A percentile compares a stretch with the other conserved stretches of the same genome.
Conservation (phyloP, 2,113 vertebrate genomes). For the Brachypodius melanocephalos region DNA sequence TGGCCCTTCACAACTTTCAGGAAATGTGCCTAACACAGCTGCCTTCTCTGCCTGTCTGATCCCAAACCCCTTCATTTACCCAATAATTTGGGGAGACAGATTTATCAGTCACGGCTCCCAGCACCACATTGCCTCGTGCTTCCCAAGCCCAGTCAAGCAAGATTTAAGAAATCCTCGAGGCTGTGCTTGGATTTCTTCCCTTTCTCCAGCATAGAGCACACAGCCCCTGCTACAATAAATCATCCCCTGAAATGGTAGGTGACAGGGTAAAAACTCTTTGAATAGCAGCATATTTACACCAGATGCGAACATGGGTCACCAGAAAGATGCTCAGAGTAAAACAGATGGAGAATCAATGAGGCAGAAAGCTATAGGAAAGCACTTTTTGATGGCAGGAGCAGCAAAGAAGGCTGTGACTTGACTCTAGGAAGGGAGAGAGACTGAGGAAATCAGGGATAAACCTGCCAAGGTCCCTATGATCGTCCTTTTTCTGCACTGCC, state of each 20-base stretch:
- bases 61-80: neutral
- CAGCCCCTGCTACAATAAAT: neutral
- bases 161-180: neutral
- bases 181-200: neutral
- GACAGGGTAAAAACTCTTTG: conserved; percentile 7
- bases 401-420: neutral
- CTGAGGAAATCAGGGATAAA: neutral
- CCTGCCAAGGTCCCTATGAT: neutral
- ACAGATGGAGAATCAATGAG: conserved; percentile 61
- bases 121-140: neutral
- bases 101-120: neutral
- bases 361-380: conserved; percentile 12
- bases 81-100: neutral
- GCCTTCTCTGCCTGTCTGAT: neutral
- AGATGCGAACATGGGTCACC: conserved; percentile 46
- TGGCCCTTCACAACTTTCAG: neutral
- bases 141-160: neutral
- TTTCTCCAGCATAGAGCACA: neutral
- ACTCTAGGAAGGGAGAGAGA: neutral
- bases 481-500: neutral
- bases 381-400: neutral
- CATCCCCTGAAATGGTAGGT: neutral
- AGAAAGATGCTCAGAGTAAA: conserved; percentile 32
- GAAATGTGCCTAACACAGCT: neutral
- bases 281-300: conserved; percentile 42